Base-by-base conservation (phyloP, 2,797 vertebrate species). In the Lacerta bilineata region DNA sequence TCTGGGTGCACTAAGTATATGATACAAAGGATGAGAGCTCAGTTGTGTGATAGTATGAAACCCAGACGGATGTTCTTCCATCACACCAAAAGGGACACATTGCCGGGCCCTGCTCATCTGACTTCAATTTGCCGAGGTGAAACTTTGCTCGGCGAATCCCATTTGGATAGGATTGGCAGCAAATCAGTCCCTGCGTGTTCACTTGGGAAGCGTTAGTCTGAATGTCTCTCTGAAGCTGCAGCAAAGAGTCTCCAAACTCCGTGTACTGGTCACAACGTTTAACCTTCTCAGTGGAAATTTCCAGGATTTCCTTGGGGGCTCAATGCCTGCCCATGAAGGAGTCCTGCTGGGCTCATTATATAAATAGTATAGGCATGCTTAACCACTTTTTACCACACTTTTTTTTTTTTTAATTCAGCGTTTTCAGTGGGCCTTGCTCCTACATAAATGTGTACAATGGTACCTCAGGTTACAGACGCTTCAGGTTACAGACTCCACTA, bases 1-100 rank as follows among this genome's bases (percentile, higher is more conserved):
- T 90, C 85, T 93, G 87, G 75, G 89, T 0, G 0, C 27, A 76
- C 8, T 89, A 93, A 92, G 64, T 87, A 83, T 64, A 86, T 50
- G 55, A 71, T 90, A 78, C 75, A 75, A 43, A 83, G 91, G 84
- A 76, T 85, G 36, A 72, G 0, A 0, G 46, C 61, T 85, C 8
- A 10, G 5, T 68, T 86, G 88, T 87, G 69, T 61, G 33, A 81
- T 41, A 71, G 46, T 90, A 87, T 0, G n/a, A 80, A 92, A 61
- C 29, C 43, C 46, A 15, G 18, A 84, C 92, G 80, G 36, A 15
- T 50, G 2, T 1, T 55, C 29, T 85, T 85, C 29, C 41, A 36
- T 29, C 41, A n/a, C 41, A 41, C 17, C 20, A 85, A 74, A n/a
- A 46, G 6, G 25, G 83, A 83, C 18, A 43, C 50, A 50, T 33